Evolutionary conservation across 2,888 invertebrate species (phyloP).

Genomic region (Branchellion lobata): DNA sequence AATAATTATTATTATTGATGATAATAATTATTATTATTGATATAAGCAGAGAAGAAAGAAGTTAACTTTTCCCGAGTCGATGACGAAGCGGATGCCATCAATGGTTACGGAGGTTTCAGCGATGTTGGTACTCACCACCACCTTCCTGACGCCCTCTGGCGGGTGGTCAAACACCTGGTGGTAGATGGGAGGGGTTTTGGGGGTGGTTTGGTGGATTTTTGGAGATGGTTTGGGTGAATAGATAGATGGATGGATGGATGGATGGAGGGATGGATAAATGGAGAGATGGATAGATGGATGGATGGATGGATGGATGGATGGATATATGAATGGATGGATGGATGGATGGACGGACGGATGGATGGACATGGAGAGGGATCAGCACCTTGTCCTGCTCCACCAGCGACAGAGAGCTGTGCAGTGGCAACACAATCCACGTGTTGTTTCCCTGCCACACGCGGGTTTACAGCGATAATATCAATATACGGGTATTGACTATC

Average conservation of each 20-base stretch:
- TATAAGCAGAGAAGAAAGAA: no score
- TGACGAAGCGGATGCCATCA: slow-evolving; percentile 93
- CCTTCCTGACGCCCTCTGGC: slow-evolving; percentile 90
- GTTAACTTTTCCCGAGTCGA: slow-evolving; percentile 87
- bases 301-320: neutral
- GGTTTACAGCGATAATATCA: no score
- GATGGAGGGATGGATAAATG: neutral
- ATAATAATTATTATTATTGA: no score
- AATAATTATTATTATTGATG: no score
- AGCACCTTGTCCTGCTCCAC: slow-evolving; percentile 87
- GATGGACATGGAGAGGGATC: no score
- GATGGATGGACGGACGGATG: no score
- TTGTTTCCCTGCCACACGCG: slow-evolving; percentile 74
- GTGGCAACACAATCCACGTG: slow-evolving; percentile 86
- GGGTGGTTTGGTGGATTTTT: no score
- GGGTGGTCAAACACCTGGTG: slow-evolving; percentile 83
- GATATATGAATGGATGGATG: no score
- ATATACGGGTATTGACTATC: no score
- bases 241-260: no score
- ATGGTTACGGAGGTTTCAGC: slow-evolving; percentile 98
- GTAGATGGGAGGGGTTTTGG: neutral
- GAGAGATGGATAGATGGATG: no score
- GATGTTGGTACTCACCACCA: slow-evolving; percentile 95
- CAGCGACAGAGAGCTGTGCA: slow-evolving; percentile 88
- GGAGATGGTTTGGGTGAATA: no score